Evolutionary conservation across 1,140 invertebrate genomes (phyloP).

Genomic region (Apis dorsata): DNA sequence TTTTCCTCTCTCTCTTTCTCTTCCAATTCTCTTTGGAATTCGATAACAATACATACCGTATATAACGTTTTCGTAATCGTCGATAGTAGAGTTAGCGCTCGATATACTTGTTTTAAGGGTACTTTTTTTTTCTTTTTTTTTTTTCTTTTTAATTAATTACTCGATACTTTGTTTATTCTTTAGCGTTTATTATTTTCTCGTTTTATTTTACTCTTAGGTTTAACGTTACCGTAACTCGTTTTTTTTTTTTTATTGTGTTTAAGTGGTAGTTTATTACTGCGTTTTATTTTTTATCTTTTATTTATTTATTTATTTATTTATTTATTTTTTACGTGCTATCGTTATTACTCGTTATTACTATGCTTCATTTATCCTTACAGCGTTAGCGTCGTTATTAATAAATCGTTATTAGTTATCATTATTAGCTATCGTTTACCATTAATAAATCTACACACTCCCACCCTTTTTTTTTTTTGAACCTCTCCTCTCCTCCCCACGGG

Average conservation of each 20-base stretch:
- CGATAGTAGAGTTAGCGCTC: constrained; percentile 53
- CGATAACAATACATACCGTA: constrained; percentile 27
- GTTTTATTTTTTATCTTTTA: neutral
- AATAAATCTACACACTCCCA: constrained; percentile 37
- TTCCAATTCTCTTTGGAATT: constrained; percentile 11
- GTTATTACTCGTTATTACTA: constrained; percentile 46
- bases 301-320: neutral
- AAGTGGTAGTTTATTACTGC: constrained; percentile 48
- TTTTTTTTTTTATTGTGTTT: constrained; percentile 23
- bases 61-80: constrained; percentile 35
- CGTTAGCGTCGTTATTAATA: constrained; percentile 49
- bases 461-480: neutral
- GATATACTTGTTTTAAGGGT: constrained; percentile 31
- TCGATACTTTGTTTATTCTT: constrained; percentile 43
- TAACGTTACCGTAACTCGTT: constrained; percentile 46
- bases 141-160: constrained; percentile 25
- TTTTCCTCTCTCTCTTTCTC: neutral
- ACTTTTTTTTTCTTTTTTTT: neutral
- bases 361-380: constrained; percentile 38
- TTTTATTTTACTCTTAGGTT: constrained; percentile 20
- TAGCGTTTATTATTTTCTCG: constrained; percentile 47
- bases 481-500: neutral
- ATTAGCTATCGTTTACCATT: constrained; percentile 48
- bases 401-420: constrained; percentile 60
- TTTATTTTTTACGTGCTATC: constrained; percentile 44